phyloP scores from a whole-genome alignment of 2,888 invertebrate genomes.

The Diachrysia chrysitis region DNA sequence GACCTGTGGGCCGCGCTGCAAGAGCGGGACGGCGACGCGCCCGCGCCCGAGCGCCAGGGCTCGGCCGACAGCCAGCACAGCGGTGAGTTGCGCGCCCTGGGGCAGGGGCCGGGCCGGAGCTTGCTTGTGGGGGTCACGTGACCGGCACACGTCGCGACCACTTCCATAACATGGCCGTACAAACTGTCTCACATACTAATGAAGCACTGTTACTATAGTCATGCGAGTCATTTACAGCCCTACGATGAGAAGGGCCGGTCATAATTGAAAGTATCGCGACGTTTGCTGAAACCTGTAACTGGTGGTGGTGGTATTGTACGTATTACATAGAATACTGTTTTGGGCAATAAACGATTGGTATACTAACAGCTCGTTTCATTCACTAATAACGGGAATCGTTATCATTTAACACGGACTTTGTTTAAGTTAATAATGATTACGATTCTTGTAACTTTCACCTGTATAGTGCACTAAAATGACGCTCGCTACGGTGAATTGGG shows the following conservation, averaged over 20 bases:
- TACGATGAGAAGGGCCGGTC: neutral
- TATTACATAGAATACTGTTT: conserved; percentile 27
- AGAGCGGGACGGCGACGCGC: conserved; percentile 41
- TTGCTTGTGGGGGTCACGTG: conserved; percentile 45
- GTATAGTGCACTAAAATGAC: conserved; percentile 16
- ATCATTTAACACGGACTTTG: neutral
- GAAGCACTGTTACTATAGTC: too few species aligned
- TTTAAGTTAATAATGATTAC: neutral
- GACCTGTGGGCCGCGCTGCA: conserved; percentile 82
- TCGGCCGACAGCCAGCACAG: conserved; percentile 62
- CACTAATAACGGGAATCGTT: conserved; percentile 42
- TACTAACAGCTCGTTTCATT: conserved; percentile 81
- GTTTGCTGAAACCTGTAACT: conserved; percentile 19
- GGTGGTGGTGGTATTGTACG: conserved; percentile 14
- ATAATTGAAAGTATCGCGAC: conserved; percentile 9
- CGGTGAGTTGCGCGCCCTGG: conserved; percentile 64
- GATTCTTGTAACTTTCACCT: conserved; percentile 2
- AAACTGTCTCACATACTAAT: too few species aligned
- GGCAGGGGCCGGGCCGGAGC: conserved; percentile 22
- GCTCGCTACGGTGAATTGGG: conserved; percentile 11
- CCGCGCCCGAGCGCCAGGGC: conserved; percentile 19
- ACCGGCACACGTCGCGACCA: conserved; percentile 12
- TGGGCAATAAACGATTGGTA: conserved; percentile 70
- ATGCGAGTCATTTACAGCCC: neutral
- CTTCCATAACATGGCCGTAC: neutral